These are phyloP conservation scores for Ranitomeya imitator DNA, from an alignment of 2,113 vertebrate species.

Conservation along the genomic window DNA sequence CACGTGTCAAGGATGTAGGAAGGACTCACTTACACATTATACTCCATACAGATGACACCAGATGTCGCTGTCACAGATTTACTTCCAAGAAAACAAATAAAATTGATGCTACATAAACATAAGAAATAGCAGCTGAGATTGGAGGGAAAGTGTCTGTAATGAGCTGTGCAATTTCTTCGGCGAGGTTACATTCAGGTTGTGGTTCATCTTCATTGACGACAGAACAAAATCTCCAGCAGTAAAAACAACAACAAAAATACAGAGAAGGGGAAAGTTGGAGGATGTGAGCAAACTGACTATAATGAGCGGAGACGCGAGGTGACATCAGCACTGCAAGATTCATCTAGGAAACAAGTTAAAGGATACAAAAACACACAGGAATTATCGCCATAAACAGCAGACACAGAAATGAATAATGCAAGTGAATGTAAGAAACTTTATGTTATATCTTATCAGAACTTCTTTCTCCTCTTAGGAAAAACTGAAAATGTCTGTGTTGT, in stretches of 20 bases:
- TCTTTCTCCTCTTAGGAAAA: too few relatives aligned
- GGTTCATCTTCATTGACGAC: neutral
- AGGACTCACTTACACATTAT: neutral
- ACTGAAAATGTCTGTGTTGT: too few relatives aligned
- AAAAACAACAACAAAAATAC: neutral
- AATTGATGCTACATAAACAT: conserved; percentile 30
- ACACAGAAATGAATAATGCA: too few relatives aligned
- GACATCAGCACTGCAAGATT: neutral
- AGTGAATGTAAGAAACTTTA: too few relatives aligned
- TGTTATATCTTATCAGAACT: too few relatives aligned
- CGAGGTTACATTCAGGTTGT: conserved; percentile 4
- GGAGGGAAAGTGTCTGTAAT: conserved; percentile 10
- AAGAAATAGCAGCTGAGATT: neutral
- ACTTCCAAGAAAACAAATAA: neutral
- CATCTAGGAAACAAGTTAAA: too few relatives aligned
- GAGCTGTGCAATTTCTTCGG: conserved; percentile 18
- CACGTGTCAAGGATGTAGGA: too few relatives aligned
- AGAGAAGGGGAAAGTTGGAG: neutral
- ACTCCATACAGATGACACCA: neutral
- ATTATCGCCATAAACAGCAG: too few relatives aligned
- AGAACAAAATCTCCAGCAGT: neutral
- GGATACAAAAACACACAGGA: too few relatives aligned
- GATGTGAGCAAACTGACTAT: neutral
- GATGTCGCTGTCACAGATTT: neutral
- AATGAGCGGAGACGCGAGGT: neutral